Base-by-base conservation (phyloP, 2,888 invertebrate species). In the Epirrita christyi region DNA sequence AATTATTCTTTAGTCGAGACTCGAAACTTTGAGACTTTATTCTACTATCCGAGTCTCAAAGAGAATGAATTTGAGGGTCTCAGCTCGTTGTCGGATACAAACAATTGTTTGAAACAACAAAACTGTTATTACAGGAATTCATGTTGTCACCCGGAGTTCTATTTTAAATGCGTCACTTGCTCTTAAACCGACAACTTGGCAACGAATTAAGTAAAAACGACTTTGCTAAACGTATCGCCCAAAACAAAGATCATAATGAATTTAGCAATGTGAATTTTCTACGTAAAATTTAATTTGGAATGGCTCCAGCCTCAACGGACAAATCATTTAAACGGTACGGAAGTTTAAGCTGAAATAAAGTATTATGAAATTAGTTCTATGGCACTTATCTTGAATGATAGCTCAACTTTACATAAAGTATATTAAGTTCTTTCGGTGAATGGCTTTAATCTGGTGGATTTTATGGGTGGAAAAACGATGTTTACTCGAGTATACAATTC, bases 261-360 rank as follows among this genome's bases (percentile, higher is more conserved):
- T 85, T 84, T 78, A 78, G 78, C 77, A 75, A 83, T 83, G 80
- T 78, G 78, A 82, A 83, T 82, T 82, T 83, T 80, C 81, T 81
- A 80, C 79, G 84, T 84, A 82, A 86, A 89, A 89, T 89, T 88
- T 84, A 88, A 91, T 90, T 91, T 90, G 87, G 89, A 88, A 78
- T 80, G 73, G 78, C 78, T 86, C 88, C 90, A 90, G 85, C 80
- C 85, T 81, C 82, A 61, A 73, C 80, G 82, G 85, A 83, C 84
- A 88, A 85, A 89, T 89, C 85, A 88, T 88, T 89, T 89, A 86
- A 88, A 80, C 83, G 85, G 79, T 72, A 80, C 81, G 85, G 83
- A 90, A 88, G 85, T 86, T 90, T 86, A 86, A 87, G 84, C 86
- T 79, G 78, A 84, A 86, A 88, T 89, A 88, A 88, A 87, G 84